These are phyloP conservation scores for Glossophaga mutica DNA, from an alignment of 2,797 vertebrate genomes.

Conservation along the genomic window DNA sequence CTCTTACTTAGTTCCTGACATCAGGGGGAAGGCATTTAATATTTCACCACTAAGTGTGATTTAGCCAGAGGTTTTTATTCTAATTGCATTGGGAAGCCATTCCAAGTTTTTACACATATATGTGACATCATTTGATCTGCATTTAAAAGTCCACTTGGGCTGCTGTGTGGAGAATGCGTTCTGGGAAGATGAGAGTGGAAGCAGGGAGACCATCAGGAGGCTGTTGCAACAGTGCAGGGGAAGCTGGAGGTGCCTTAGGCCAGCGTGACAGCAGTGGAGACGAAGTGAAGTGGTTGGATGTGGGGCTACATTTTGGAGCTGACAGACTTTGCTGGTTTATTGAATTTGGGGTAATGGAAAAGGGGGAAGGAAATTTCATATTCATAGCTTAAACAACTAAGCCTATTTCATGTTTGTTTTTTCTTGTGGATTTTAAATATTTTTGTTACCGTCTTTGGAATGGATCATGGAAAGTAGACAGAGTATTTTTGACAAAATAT, in stretches of 20 bases:
- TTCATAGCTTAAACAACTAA: not conserved
- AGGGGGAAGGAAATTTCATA: not conserved
- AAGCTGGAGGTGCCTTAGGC: too few species aligned
- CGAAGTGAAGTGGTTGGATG: not conserved
- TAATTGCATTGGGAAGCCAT: not conserved
- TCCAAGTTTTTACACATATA: not conserved
- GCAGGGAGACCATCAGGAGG: too few species aligned
- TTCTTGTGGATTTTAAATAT: not conserved
- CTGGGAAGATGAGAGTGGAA: not conserved
- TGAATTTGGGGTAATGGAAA: not conserved
- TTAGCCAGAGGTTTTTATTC: not conserved
- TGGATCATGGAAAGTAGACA: not conserved
- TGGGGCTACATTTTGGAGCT: not conserved
- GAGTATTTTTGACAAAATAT: not conserved
- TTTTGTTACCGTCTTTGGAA: not conserved
- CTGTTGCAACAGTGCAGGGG: fast-evolving
- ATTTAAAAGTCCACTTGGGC: not conserved
- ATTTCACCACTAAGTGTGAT: not conserved
- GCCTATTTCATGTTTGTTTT: not conserved
- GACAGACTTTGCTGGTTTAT: not conserved
- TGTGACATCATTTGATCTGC: not conserved
- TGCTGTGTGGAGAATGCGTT: not conserved
- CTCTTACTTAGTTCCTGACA: not conserved
- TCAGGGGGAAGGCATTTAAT: not conserved
- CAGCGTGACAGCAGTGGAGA: not conserved